Conservation (phyloP, 1,140 invertebrate genomes). For the Acyrthosiphon pisum region DNA sequence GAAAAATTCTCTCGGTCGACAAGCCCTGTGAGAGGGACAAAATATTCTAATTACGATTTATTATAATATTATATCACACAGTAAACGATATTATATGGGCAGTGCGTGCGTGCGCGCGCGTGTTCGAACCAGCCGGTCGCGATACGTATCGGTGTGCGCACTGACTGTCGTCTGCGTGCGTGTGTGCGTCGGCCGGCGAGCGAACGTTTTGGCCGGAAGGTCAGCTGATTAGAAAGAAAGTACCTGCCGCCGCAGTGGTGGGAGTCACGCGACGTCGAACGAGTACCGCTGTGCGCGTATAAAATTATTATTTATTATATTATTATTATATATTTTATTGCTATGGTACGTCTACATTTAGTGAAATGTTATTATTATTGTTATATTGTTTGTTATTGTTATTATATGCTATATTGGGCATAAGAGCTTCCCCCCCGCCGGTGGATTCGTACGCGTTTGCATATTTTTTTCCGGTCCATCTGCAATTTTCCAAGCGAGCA, state of each 20-base stretch:
- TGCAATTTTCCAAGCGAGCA: neutral
- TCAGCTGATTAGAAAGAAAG: constrained; percentile 57
- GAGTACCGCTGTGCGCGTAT: too few relatives aligned
- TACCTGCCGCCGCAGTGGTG: constrained; percentile 22
- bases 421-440: neutral
- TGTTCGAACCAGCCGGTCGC: constrained; percentile 28
- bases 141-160: constrained; percentile 29
- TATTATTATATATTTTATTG: constrained; percentile 19
- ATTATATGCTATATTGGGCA: neutral
- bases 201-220: constrained; percentile 52
- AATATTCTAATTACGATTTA: constrained; percentile 3
- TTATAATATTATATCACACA: constrained; percentile 18
- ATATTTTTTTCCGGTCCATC: neutral
- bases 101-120: neutral
- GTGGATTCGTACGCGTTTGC: neutral
- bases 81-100: constrained; percentile 7
- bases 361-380: neutral
- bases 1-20: constrained; percentile 10
- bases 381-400: neutral
- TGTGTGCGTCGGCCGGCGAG: constrained; percentile 9
- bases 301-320: neutral
- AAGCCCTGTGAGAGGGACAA: neutral
- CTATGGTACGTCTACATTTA: neutral
- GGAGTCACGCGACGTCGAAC: neutral
- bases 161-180: constrained; percentile 34